Conservation (phyloP, 2,797 vertebrate genomes). For the Cyprinodon diabolis region DNA sequence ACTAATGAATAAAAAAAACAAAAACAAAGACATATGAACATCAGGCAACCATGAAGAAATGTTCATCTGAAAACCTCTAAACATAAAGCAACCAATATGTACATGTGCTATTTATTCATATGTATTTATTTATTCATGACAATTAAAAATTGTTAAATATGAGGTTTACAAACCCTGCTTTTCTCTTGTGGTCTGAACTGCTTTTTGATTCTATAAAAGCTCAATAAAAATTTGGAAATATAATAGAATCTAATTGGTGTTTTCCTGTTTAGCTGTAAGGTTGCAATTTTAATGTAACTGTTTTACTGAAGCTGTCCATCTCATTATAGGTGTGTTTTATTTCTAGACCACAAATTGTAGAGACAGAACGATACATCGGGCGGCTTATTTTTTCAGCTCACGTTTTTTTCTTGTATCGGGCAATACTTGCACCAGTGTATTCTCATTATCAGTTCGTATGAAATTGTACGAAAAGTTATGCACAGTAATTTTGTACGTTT, state of each 20-base stretch:
- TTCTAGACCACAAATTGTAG: neutral
- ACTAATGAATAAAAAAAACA: conserved; percentile 39
- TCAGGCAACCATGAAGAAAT: conserved; percentile 3
- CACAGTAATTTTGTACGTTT: too few species aligned
- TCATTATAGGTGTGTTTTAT: neutral
- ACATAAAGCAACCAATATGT: neutral
- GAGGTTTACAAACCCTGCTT: neutral
- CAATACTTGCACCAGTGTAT: too few species aligned
- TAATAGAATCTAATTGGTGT: neutral
- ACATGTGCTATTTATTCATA: neutral
- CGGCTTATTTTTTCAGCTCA: too few species aligned
- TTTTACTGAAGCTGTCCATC: neutral
- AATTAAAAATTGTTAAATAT: neutral
- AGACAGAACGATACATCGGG: too few species aligned
- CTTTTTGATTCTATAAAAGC: neutral
- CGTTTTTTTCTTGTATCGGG: too few species aligned
- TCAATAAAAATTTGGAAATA: neutral
- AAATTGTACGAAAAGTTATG: too few species aligned
- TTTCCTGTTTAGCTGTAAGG: neutral
- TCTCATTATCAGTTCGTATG: too few species aligned
- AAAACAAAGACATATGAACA: conserved; percentile 37
- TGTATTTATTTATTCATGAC: neutral
- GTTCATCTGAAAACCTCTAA: neutral
- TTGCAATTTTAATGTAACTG: neutral
- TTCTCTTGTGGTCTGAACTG: neutral